Base-by-base conservation (phyloP, 1,140 invertebrate species). In the Formica exsecta region DNA sequence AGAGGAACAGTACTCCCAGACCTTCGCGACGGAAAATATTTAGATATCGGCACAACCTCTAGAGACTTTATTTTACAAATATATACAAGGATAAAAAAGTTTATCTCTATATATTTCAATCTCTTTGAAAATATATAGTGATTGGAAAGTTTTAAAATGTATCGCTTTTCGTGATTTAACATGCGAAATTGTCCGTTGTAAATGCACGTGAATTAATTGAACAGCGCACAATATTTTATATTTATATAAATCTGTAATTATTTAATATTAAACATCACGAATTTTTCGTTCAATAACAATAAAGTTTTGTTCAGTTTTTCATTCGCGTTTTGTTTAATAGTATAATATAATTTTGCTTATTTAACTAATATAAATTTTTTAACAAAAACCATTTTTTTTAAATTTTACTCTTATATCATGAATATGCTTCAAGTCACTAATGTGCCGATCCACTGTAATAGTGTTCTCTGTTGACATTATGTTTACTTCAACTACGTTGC, bases 1-100 rank as follows among this genome's bases (percentile, higher is more conserved):
- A 29, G 48, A 16, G 48, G 3, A 51, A 29, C 75, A 54, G 86
- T 83, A 77, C 85, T 83, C 70, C 71, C 48, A 48, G 77, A 88
- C 81, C 77, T 86, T 77, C 62, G 32, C 74, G 71, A 88, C 87
- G 75, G 84, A 87, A 88, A 84, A 88, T 89, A 77, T 13, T 80
- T 68, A 74, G 88, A 87, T 87, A 87, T 84, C 44, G 79, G 64
- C 62, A 62, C 59, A 59, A 80, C 61, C 86, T 86, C 80, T 9
- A 64, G 83, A 68, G 81, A 81, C 74, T 65, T 90, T 76, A 90
- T 90, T 90, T 86, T 51, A 59, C 57, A 79, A 90, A 87, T 87
- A 70, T 90, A 64, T 13, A 87, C 81, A 76, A 87, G 16, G 41
- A 38, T 86, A 86, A 87, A 90, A 81, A 48, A 36, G 22, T 61